phyloP scores from a whole-genome alignment of 2,888 invertebrate species.

The Pheosia gnoma region DNA sequence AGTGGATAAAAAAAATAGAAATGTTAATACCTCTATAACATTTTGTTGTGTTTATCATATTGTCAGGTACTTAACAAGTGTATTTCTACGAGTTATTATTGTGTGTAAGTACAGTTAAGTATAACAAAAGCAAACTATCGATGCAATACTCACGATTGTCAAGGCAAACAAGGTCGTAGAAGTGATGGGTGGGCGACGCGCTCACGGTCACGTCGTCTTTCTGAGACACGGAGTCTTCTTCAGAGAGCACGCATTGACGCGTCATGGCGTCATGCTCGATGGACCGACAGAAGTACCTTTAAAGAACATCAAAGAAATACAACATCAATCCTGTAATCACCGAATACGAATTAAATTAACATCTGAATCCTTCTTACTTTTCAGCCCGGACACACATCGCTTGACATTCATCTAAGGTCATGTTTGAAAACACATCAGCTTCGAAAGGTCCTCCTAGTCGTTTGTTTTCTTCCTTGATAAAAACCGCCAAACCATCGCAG shows the following conservation, averaged over 20 bases:
- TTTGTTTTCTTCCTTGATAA: constrained; percentile 95
- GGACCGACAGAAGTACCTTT: constrained; percentile 92
- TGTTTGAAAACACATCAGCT: constrained; percentile 93
- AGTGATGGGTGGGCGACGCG: constrained; percentile 93
- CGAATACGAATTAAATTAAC: no score
- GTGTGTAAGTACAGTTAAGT: constrained; percentile 14
- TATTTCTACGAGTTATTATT: not conserved
- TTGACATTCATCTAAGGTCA: constrained; percentile 94
- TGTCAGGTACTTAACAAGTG: no score
- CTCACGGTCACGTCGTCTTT: constrained; percentile 94
- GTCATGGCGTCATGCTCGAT: constrained; percentile 95
- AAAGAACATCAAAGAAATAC: constrained; percentile 9
- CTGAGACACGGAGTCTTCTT: constrained; percentile 95
- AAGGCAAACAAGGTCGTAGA: constrained; percentile 94
- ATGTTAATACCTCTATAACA: no score
- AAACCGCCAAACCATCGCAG: constrained; percentile 93
- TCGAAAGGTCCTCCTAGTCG: constrained; percentile 94
- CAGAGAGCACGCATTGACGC: constrained; percentile 93
- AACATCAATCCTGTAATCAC: not conserved
- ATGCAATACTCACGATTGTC: constrained; percentile 91
- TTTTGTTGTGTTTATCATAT: no score
- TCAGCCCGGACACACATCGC: constrained; percentile 94
- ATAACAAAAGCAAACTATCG: constrained; percentile 22
- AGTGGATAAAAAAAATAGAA: no score
- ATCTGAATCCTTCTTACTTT: constrained; percentile 82